Percentiles rank a stretch among this genome's conserved stretches.
Evolutionary conservation across 2,888 invertebrate species (phyloP).

Genomic region (Globia sparganii): DNA sequence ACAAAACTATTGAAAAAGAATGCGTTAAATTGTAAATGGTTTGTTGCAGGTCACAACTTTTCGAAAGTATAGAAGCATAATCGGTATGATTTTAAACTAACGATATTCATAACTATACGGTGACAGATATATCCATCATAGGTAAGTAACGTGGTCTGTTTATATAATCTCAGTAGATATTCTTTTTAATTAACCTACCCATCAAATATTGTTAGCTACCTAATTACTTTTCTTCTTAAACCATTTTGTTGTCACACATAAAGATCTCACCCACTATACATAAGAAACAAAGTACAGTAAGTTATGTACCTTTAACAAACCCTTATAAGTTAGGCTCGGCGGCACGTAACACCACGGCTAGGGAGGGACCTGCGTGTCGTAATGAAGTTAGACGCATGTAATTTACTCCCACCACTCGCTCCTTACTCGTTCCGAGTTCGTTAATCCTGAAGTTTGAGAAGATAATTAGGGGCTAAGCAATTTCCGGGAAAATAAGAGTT

Average conservation of each 20-base stretch:
- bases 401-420: conserved; percentile 67
- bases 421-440: conserved; percentile 70
- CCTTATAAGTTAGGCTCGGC: conserved; percentile 51
- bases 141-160: neutral
- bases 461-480: conserved; percentile 77
- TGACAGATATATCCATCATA: neutral
- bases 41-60: neutral
- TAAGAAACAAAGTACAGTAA: conserved; percentile 33
- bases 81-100: neutral
- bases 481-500: conserved; percentile 67
- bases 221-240: neutral
- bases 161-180: neutral
- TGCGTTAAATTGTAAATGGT: too few relatives aligned
- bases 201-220: neutral
- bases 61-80: neutral
- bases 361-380: conserved; percentile 59
- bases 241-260: conserved; percentile 30
- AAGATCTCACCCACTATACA: conserved; percentile 12
- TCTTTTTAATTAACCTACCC: neutral
- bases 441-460: conserved; percentile 77
- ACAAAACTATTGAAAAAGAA: neutral
- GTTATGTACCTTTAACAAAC: conserved; percentile 45
- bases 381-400: conserved; percentile 77
- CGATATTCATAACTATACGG: neutral
- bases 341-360: conserved; percentile 51